Percentiles rank a stretch among this genome's conserved stretches.
These are phyloP conservation scores for Nothura maculosa DNA, from an alignment of 2,797 vertebrate species.

Conservation along the genomic window DNA sequence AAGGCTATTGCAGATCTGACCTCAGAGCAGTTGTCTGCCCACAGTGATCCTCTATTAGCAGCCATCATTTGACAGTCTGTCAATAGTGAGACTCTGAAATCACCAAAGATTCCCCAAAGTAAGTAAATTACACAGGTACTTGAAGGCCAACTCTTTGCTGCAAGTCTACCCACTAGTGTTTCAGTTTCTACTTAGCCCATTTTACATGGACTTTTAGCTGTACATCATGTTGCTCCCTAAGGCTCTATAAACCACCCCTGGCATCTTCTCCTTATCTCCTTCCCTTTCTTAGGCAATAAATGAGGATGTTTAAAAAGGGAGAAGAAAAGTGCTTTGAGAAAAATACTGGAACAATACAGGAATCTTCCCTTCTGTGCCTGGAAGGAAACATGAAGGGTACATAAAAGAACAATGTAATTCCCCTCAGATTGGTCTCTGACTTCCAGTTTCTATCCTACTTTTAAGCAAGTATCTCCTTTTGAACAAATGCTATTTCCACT, in stretches of 20 bases:
- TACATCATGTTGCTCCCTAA: not conserved
- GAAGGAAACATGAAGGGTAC: slow-evolving; percentile 24
- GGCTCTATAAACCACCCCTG: not conserved
- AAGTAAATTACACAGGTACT: not conserved
- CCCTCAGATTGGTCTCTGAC: slow-evolving; percentile 7
- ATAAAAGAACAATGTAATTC: slow-evolving; percentile 40
- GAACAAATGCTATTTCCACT: slow-evolving; percentile 39
- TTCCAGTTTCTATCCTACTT: slow-evolving; percentile 51
- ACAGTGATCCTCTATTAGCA: not conserved
- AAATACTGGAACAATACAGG: slow-evolving; percentile 24
- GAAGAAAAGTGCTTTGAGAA: not conserved
- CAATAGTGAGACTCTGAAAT: not conserved
- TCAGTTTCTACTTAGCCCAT: not conserved
- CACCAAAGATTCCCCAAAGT: not conserved
- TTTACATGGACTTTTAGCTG: not conserved
- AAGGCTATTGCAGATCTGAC: not conserved
- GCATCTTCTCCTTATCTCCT: not conserved
- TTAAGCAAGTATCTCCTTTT: slow-evolving; percentile 63
- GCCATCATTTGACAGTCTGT: not conserved
- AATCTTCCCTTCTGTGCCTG: slow-evolving; percentile 22
- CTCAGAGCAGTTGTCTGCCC: not conserved
- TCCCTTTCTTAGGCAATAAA: not conserved
- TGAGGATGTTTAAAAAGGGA: not conserved
- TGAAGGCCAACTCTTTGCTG: not conserved
- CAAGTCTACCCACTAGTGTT: not conserved